Conservation (phyloP, 2,113 vertebrate species). For the Myxocyprinus asiaticus region DNA sequence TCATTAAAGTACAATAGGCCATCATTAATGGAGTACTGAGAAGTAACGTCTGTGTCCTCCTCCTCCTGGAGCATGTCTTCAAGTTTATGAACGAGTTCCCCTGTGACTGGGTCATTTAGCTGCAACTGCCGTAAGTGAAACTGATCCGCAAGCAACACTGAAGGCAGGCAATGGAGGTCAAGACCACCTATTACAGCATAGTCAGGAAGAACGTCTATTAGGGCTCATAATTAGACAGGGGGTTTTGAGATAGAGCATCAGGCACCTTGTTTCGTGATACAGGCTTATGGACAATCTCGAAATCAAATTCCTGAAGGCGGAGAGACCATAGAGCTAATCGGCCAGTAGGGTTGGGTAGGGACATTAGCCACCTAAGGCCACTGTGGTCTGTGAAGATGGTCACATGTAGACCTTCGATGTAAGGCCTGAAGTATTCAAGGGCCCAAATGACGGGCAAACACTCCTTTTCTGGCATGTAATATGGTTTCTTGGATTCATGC, state of each 20-base stretch:
- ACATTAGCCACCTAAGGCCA: constrained; percentile 20
- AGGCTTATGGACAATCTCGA: constrained; percentile 29
- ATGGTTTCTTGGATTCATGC: constrained; percentile 9
- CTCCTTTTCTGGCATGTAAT: constrained; percentile 11
- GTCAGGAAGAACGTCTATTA: not conserved
- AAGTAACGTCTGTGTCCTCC: not conserved
- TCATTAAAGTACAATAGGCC: constrained; percentile 28
- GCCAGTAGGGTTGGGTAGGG: not conserved
- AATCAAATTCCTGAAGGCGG: constrained; percentile 9
- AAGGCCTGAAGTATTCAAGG: constrained; percentile 32
- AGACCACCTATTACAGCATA: constrained; percentile 12
- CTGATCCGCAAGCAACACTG: not conserved
- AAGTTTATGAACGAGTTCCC: not conserved
- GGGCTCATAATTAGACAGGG: not conserved
- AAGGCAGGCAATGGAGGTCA: not conserved
- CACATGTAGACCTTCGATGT: constrained; percentile 8
- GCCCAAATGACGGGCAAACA: constrained; percentile 22
- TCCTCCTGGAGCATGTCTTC: not conserved
- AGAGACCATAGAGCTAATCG: constrained; percentile 10
- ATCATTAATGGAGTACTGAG: not conserved
- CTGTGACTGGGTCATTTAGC: not conserved
- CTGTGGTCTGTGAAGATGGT: constrained; percentile 40
- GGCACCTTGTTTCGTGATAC: constrained; percentile 6
- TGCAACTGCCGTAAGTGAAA: constrained; percentile 3
- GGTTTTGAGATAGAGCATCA: constrained; percentile 1